phyloP scores from a whole-genome alignment of 2,113 vertebrate genomes.

The Indicator maculatus region DNA sequence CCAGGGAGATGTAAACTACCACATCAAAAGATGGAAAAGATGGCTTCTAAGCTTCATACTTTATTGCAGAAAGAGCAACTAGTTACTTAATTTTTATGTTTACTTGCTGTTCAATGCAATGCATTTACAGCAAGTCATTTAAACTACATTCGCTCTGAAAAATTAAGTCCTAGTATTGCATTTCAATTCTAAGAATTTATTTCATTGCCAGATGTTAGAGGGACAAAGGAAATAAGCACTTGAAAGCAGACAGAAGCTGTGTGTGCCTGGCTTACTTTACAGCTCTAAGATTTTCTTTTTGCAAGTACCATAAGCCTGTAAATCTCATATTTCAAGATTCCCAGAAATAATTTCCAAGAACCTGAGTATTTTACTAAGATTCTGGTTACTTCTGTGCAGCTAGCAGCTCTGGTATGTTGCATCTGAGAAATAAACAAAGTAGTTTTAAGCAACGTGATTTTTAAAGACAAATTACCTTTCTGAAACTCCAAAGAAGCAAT shows the following conservation, averaged over 20 bases:
- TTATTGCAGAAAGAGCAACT: neutral
- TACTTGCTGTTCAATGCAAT: constrained; percentile 1
- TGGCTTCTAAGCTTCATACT: neutral
- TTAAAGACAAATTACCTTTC: constrained; percentile 50
- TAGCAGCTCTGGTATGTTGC: neutral
- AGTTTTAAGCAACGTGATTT: constrained; percentile 16
- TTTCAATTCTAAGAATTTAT: constrained; percentile 46
- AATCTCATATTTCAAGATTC: neutral
- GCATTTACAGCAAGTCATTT: constrained; percentile 40
- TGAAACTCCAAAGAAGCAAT: constrained; percentile 32
- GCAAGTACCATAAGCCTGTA: neutral
- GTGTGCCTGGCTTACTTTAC: constrained; percentile 15
- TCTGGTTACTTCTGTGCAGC: neutral
- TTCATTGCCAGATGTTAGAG: constrained; percentile 37
- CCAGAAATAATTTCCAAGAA: neutral
- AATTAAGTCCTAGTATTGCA: neutral
- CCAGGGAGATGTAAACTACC: neutral
- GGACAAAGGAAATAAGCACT: constrained; percentile 39
- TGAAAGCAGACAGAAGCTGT: constrained; percentile 27
- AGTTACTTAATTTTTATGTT: neutral
- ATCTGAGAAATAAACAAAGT: constrained; percentile 40
- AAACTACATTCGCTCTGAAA: constrained; percentile 9
- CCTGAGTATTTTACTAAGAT: neutral
- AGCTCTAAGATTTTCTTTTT: constrained; percentile 2
- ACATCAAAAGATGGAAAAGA: neutral